Percentiles rank a stretch among this genome's conserved stretches.
phyloP scores from a whole-genome alignment of 2,888 invertebrate species.

The Shargacucullia verbasci region DNA sequence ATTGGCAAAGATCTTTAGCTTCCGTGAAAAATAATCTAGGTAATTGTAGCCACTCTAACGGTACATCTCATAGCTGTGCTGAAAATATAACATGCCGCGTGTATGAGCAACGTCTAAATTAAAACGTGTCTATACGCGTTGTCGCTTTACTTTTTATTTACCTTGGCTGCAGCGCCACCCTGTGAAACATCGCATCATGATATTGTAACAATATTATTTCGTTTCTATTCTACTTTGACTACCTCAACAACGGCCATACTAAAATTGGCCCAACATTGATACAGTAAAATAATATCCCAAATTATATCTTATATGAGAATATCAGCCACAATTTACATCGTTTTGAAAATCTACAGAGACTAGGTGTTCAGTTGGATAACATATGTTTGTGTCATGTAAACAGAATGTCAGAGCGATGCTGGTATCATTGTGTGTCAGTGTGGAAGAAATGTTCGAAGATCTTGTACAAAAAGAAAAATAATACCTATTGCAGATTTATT shows the following conservation, averaged over 20 bases:
- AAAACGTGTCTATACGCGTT: conserved; percentile 67
- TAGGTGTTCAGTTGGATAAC: conserved; percentile 13
- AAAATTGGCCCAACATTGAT: conserved; percentile 7
- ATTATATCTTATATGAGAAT: not conserved
- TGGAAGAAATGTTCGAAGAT: conserved; percentile 32
- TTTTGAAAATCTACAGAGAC: conserved; percentile 15
- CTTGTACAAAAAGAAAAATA: conserved; percentile 21
- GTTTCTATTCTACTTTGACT: conserved; percentile 43
- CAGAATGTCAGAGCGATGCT: conserved; percentile 13
- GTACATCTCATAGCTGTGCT: conserved; percentile 71
- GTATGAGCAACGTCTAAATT: conserved; percentile 68
- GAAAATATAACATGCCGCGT: conserved; percentile 76
- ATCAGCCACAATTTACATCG: conserved; percentile 21
- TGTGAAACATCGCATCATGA: conserved; percentile 76
- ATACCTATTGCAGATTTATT: conserved; percentile 50
- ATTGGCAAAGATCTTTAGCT: conserved; percentile 60
- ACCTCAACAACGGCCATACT: not conserved
- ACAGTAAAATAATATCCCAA: not conserved
- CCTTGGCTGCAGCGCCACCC: conserved; percentile 87
- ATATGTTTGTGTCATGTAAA: conserved; percentile 24
- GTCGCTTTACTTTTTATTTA: conserved; percentile 71
- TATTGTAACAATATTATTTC: conserved; percentile 60
- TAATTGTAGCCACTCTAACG: conserved; percentile 67
- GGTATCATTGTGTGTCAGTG: not conserved
- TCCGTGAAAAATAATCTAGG: conserved; percentile 56